Evolutionary conservation across 2,113 vertebrate genomes (phyloP).

Genomic region (Lycaon pictus): DNA sequence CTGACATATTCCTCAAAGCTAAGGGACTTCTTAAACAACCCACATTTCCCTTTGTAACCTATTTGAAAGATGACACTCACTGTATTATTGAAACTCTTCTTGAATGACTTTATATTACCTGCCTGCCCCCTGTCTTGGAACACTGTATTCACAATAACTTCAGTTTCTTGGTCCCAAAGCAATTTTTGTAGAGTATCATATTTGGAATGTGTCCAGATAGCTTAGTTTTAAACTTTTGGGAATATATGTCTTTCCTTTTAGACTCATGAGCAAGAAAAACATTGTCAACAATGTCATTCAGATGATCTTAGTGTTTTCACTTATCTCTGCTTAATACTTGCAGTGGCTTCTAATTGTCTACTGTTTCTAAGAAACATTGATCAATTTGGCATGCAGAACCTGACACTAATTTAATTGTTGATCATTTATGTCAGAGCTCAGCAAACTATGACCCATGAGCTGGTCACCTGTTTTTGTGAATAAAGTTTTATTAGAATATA

Average conservation of each 20-base stretch:
- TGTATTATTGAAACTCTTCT: constrained; percentile 58
- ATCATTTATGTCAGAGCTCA: background rate
- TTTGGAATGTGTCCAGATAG: constrained; percentile 17
- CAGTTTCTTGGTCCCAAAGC: constrained; percentile 46
- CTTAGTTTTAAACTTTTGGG: constrained; percentile 44
- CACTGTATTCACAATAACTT: background rate
- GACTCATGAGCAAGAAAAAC: background rate
- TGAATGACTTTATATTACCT: constrained; percentile 28
- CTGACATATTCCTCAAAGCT: background rate
- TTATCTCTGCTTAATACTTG: background rate
- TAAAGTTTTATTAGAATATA: constrained; percentile 42
- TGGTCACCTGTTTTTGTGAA: background rate
- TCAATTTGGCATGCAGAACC: background rate
- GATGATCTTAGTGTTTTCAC: background rate
- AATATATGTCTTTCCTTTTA: constrained; percentile 16
- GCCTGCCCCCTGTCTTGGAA: background rate
- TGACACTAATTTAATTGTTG: background rate
- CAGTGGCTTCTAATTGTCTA: background rate
- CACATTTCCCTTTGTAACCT: constrained; percentile 1
- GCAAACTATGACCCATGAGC: background rate
- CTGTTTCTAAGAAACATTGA: background rate
- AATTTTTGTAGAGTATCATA: background rate
- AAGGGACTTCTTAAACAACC: background rate
- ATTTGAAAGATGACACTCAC: background rate
- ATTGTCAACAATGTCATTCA: constrained; percentile 33